Conservation (phyloP, 1,140 invertebrate species). For the Caerostris extrusa region DNA sequence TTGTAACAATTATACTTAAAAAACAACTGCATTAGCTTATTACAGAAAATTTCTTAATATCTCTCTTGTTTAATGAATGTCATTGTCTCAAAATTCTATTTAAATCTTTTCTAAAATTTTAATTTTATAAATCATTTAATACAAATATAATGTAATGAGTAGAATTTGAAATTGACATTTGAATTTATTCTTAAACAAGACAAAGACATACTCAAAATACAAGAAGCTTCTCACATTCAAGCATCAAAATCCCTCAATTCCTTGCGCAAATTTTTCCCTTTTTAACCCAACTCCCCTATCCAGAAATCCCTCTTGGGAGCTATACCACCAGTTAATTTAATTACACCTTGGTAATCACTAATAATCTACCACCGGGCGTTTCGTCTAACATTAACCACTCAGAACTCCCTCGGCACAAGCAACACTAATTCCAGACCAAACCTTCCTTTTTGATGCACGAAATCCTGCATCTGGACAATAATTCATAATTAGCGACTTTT, state of each 20-base stretch:
- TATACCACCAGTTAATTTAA: slow-evolving; percentile 23
- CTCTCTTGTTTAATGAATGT: no score
- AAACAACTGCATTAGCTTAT: no score
- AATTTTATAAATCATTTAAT: no score
- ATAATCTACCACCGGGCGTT: background rate
- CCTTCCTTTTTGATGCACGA: background rate
- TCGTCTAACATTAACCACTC: slow-evolving; percentile 35
- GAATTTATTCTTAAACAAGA: background rate
- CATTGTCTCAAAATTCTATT: no score
- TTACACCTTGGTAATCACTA: slow-evolving; percentile 8
- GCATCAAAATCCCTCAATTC: background rate
- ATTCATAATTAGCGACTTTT: slow-evolving; percentile 69
- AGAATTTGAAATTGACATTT: background rate
- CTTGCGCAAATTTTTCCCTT: background rate
- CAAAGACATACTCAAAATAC: no score
- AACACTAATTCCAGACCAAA: background rate
- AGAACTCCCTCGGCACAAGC: background rate
- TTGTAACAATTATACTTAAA: no score
- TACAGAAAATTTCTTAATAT: no score
- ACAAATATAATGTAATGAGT: no score
- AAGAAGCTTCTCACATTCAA: background rate
- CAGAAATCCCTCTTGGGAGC: background rate
- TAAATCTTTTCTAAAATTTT: no score
- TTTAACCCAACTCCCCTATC: background rate
- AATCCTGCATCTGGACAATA: slow-evolving; percentile 25